phyloP scores from a whole-genome alignment of 2,797 vertebrate genomes.

The Denticeps clupeoides region DNA sequence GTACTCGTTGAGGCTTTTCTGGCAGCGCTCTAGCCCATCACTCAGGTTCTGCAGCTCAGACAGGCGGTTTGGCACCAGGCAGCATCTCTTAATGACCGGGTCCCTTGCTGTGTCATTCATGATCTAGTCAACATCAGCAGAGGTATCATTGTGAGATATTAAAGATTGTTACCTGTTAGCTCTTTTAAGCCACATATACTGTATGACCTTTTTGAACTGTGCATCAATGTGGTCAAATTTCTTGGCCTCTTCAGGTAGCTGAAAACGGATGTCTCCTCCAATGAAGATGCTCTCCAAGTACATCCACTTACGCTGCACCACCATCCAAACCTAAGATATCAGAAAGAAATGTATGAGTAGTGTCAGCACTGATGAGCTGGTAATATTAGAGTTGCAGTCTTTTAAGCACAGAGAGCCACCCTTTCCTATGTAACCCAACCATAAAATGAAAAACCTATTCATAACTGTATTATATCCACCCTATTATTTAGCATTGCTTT shows the following conservation, averaged over 20 bases:
- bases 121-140: constrained; percentile 55
- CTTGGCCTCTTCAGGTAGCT: constrained; percentile 85
- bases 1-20: constrained; percentile 93
- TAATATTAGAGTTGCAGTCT: too few relatives aligned
- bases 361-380: too few relatives aligned
- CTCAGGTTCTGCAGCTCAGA: constrained; percentile 70
- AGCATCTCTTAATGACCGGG: constrained; percentile 74
- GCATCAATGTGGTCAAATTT: constrained; percentile 82
- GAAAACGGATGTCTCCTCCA: constrained; percentile 80
- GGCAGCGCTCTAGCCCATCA: constrained; percentile 80
- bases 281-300: constrained; percentile 94
- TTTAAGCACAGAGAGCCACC: too few relatives aligned
- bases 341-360: not conserved
- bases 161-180: not conserved
- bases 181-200: not conserved
- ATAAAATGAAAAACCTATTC: too few relatives aligned
- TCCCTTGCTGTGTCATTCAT: constrained; percentile 73
- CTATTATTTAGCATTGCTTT: too few relatives aligned
- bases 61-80: constrained; percentile 72
- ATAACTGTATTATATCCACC: too few relatives aligned
- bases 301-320: constrained; percentile 96
- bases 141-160: not conserved
- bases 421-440: too few relatives aligned
- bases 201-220: constrained; percentile 71
- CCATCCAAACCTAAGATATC: constrained; percentile 74